Evolutionary conservation across 2,888 invertebrate species (phyloP), one percentile per base, ranked within the genome.

Genomic region (Melipona bicolor): DNA sequence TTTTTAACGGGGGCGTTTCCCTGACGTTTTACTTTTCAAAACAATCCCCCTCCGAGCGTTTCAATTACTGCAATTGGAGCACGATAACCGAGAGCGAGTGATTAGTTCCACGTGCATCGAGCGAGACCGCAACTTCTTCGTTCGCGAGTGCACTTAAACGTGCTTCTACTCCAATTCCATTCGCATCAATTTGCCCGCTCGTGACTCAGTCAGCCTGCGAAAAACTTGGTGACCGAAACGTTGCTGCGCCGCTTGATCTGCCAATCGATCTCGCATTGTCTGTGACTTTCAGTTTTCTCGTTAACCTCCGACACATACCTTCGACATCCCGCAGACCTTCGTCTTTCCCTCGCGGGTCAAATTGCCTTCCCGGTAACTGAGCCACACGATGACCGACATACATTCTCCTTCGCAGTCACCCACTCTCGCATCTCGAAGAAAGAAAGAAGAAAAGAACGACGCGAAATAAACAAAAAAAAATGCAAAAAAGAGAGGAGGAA

Each of bases 111-210:
- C 52, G 11, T 64, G 71, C 49, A 36, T 62, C 71, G 32, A 52
- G 32, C 52, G 61, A 70, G 52, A 52, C n/a, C 32, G 61, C 52
- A 71, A 27, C 27, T 77, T 61, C 62, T 52, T 52, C 62, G 43
- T 77, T 27, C 62, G 24, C 52, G 11, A 70, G 76, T 62, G 54
- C 50, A 54, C 68, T 68, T 76, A 77, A 77, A 32, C 75, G 49
- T 50, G 36, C 36, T 70, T 43, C 52, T 67, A 27, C 71, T 67
- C 21, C 75, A 56, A 27, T 52, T 62, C 71, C 61, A 21, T 70
- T 70, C 50, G 19, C 36, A 24, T 61, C 32, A 36, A 70, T 61
- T 52, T 61, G 6, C 15, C 32, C 4, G 32, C 50, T n/a, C 32
- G 32, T 21, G 13, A 50, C 15, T 59, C 56, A 17, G 0, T 19